Evolutionary conservation across 1,140 invertebrate species (phyloP), one percentile per base, ranked within the genome.

Genomic region (Limonius californicus): DNA sequence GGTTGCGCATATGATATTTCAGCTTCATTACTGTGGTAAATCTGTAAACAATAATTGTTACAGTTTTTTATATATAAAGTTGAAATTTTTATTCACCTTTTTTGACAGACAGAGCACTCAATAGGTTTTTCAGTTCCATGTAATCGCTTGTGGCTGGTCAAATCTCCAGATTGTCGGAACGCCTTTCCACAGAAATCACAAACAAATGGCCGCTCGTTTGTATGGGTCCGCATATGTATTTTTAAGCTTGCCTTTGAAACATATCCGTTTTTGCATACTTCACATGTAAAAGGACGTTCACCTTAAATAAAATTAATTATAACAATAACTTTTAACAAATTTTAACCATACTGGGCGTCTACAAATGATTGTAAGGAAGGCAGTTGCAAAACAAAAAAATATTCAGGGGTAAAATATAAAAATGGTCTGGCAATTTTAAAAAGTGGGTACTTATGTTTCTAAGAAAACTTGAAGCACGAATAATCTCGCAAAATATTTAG

Each of bases 161-260:
- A 64, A 68, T 76, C 73, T 1, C 74, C 74, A 7, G 70, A 73
- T 61, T 76, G 74, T 35, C 73, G 53, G 54, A 76, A 75, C 15
- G 73, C 73, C 65, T 76, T 76, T 30, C 79, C 78, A 71, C 82
- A 84, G 50, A 79, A 70, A 2, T 72, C 69, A 65, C 82, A 83
- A 54, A 76, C 74, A 70, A 79, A 83, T 4, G 81, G 82, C 59
- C 80, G 76, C 70, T 83, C 78, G 64, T 84, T 84, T 1, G 84
- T 86, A 70, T 86, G 84, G 0, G 80, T 81, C n/a, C 84, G 74
- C 72, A 84, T 80, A 69, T 86, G 84, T 60, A 84, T 83, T 35
- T 76, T 77, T 57, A 84, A 74, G 23, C 79, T 78, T 12, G 77
- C 80, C 68, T 80, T 81, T 0, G 74, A 74, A 11, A 75, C 73